A percentile compares a stretch with the other conserved stretches of the same genome.
phyloP scores from a whole-genome alignment of 2,113 vertebrate species.

The Lontra canadensis region DNA sequence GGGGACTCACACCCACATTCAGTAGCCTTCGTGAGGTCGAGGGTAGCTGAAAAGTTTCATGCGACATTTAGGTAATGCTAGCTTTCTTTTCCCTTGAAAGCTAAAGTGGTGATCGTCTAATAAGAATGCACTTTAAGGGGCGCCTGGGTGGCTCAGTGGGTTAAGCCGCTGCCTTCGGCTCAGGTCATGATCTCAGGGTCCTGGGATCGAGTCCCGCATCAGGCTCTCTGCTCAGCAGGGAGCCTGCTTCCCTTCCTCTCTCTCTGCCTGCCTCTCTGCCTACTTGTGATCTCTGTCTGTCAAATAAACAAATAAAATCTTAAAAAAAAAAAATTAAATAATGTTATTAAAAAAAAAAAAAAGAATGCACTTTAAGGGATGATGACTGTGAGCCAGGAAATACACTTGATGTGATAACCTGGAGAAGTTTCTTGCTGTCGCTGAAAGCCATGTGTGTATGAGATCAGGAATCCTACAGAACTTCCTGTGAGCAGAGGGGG shows the following conservation, averaged over 20 bases:
- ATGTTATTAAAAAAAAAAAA: no score
- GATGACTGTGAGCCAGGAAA: background rate
- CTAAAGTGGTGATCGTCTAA: background rate
- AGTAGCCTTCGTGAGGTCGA: background rate
- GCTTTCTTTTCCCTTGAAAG: slow-evolving; percentile 6
- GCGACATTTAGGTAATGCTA: background rate
- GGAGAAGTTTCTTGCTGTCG: background rate
- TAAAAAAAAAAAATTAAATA: no score
- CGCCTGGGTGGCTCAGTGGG: no score
- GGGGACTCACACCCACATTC: background rate
- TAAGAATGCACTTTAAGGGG: background rate
- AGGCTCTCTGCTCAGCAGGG: no score
- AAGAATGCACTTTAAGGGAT: background rate
- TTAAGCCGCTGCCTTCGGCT: no score
- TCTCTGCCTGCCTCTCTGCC: no score
- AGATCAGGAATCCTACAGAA: background rate
- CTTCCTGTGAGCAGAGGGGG: background rate
- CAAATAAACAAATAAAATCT: no score
- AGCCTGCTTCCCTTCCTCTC: no score
- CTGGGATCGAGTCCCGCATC: no score
- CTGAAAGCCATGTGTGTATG: background rate
- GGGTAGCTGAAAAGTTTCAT: background rate
- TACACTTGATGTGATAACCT: background rate
- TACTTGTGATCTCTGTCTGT: no score
- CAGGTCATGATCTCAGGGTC: no score